Conservation (phyloP, 2,888 invertebrate species). For the Pammene fasciana region DNA sequence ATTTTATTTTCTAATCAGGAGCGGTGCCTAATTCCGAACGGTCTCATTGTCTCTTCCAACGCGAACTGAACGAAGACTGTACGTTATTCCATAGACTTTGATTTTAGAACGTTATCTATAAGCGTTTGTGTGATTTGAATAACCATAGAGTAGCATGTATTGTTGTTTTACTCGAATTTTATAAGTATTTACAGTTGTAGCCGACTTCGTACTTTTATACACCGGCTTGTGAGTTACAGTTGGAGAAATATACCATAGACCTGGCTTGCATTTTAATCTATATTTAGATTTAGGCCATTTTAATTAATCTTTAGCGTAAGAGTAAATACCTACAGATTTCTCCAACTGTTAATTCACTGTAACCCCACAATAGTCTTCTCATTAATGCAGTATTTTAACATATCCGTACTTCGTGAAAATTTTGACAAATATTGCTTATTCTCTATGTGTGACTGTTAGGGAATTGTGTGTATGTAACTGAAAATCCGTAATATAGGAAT, state of each 20-base stretch:
- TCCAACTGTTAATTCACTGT: slow-evolving; percentile 6
- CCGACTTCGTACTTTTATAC: slow-evolving; percentile 21
- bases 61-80: slow-evolving; percentile 63
- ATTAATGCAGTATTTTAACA: slow-evolving; percentile 33
- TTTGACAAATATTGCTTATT: slow-evolving; percentile 40
- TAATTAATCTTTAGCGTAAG: slow-evolving; percentile 30
- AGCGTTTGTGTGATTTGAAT: slow-evolving; percentile 68
- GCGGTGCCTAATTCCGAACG: slow-evolving; percentile 64
- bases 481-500: slow-evolving; percentile 47
- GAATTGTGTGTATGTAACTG: slow-evolving; percentile 37
- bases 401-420: slow-evolving; percentile 33
- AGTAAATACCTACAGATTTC: slow-evolving; percentile 8
- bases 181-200: slow-evolving; percentile 36
- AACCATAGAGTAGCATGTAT: slow-evolving; percentile 57
- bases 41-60: slow-evolving; percentile 45
- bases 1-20: slow-evolving; percentile 53
- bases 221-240: slow-evolving; percentile 6
- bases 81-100: slow-evolving; percentile 60
- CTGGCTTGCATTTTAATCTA: slow-evolving; percentile 36
- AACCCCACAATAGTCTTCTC: slow-evolving; percentile 17
- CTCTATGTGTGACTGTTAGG: slow-evolving; percentile 40
- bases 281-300: slow-evolving; percentile 35
- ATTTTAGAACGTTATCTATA: slow-evolving; percentile 57
- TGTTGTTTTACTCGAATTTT: slow-evolving; percentile 47
- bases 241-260: slow-evolving; percentile 25